These are phyloP conservation scores for Drosophila subobscura DNA, from an alignment of 1,140 invertebrate species.

Conservation along the genomic window DNA sequence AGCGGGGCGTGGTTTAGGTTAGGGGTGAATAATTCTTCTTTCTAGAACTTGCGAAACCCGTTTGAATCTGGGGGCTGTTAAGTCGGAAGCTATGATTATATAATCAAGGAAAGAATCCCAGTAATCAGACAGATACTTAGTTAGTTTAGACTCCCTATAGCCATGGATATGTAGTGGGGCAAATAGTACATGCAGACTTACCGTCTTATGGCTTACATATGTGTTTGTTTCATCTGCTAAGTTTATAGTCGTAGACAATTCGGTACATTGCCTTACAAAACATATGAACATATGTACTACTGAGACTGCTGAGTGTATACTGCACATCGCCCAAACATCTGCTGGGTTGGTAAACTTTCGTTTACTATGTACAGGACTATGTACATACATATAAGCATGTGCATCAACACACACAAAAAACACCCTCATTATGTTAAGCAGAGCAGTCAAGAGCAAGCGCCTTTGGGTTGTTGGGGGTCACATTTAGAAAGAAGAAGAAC, in stretches of 20 bases:
- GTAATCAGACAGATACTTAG: background rate
- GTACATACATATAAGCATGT: slow-evolving; percentile 24
- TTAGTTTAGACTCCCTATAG: background rate
- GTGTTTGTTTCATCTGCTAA: slow-evolving; percentile 5
- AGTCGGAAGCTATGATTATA: background rate
- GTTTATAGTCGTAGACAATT: background rate
- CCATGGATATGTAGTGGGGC: too few relatives aligned
- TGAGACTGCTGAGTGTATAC: background rate
- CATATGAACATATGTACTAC: background rate
- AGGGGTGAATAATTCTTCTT: slow-evolving; percentile 32
- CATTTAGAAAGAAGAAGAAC: slow-evolving; percentile 26
- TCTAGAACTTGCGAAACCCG: background rate
- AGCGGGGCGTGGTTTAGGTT: slow-evolving; percentile 16
- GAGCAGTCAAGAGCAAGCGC: slow-evolving; percentile 38
- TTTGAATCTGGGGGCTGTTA: background rate
- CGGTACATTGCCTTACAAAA: background rate
- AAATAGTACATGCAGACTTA: too few relatives aligned
- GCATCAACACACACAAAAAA: slow-evolving; percentile 31
- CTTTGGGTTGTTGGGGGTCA: slow-evolving; percentile 4
- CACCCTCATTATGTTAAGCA: slow-evolving; percentile 77
- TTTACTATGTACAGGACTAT: slow-evolving; percentile 5
- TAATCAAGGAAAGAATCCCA: slow-evolving; percentile 20
- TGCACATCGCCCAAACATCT: slow-evolving; percentile 18
- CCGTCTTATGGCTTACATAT: background rate
- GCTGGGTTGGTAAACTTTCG: background rate